Evolutionary conservation across 2,888 invertebrate species (phyloP), one percentile per base, ranked within the genome.

Genomic region (Lymantria monacha): DNA sequence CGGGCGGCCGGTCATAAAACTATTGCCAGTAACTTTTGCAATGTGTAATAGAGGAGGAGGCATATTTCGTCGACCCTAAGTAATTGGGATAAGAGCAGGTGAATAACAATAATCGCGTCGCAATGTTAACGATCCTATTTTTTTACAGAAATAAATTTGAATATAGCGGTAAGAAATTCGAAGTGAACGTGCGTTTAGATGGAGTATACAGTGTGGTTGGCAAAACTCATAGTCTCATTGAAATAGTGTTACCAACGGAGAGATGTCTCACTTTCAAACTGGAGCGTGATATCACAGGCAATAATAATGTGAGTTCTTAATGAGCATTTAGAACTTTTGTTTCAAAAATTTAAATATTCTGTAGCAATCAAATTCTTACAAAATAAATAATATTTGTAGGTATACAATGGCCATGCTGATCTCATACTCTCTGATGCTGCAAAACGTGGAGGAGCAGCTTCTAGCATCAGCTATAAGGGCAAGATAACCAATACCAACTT

Each of bases 211-310:
- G 58, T 0, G 36, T 70, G 0, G 59, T 66, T 0, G 85, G 88
- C 52, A 87, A 87, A 51, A 71, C 71, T 0, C 67, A 74, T 30
- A 79, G 74, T 0, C 67, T 78, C n/a, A 65, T 87, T 0, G 92
- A 92, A 46, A 41, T 92, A 0, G 81, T 88, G 0, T 72, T 92
- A 38, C 92, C 92, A 0, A 85, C 82, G 9, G 87, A 89, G 43
- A 72, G 91, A 1, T 81, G 81, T 43, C 71, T 92, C 3, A 80
- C 72, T 42, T 61, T 90, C 12, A 89, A 87, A 53, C 53, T 84
- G 7, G 73, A 91, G 63, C 76, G 87, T 0, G 85, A 88, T 0
- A 8, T 84, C 8, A 61, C 55, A 0, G 46, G 63, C 0, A 78
- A 74, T 33, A 68, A 82, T 37, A 74, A 79, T 46, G 88, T 87